phyloP scores from a whole-genome alignment of 1,140 invertebrate genomes.

The Carposina sasakii region DNA sequence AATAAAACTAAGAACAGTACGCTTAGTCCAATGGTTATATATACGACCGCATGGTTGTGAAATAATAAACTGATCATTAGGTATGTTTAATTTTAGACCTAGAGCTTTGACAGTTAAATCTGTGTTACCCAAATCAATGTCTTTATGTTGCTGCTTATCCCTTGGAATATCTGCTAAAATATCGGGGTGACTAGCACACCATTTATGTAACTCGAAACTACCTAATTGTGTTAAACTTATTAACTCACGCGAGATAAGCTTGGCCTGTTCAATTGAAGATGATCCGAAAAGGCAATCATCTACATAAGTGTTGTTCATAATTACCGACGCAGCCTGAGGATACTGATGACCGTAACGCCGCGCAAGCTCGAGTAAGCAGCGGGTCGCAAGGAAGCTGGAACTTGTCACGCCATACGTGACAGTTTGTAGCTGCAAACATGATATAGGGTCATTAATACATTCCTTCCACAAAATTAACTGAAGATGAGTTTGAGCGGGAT shows the following conservation, averaged over 20 bases:
- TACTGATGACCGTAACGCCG: neutral
- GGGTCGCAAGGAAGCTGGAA: slow-evolving; percentile 20
- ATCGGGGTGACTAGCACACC: slow-evolving; percentile 1
- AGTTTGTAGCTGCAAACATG: slow-evolving; percentile 6
- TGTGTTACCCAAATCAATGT: slow-evolving; percentile 1
- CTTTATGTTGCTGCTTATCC: neutral
- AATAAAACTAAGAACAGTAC: slow-evolving; percentile 21
- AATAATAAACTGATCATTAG: slow-evolving; percentile 3
- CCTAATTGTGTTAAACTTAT: neutral
- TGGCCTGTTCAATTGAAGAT: neutral
- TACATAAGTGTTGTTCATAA: slow-evolving; percentile 6
- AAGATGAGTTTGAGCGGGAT: slow-evolving; percentile 1
- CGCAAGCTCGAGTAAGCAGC: slow-evolving; percentile 12
- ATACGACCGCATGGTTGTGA: slow-evolving; percentile 7
- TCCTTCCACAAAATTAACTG: slow-evolving; percentile 8
- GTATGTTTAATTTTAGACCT: slow-evolving; percentile 9
- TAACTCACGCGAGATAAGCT: neutral
- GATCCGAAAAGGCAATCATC: slow-evolving; percentile 1
- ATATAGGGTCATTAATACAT: neutral
- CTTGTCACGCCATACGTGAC: slow-evolving; percentile 28
- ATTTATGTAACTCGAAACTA: slow-evolving; percentile 12
- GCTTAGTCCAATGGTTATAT: slow-evolving; percentile 12
- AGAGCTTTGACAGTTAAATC: neutral
- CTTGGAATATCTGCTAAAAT: slow-evolving; percentile 6
- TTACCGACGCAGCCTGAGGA: slow-evolving; percentile 5